A percentile compares a stretch with the other conserved stretches of the same genome.
These are phyloP conservation scores for Xerus inauris DNA, from an alignment of 2,113 vertebrate genomes.

Conservation along the genomic window DNA sequence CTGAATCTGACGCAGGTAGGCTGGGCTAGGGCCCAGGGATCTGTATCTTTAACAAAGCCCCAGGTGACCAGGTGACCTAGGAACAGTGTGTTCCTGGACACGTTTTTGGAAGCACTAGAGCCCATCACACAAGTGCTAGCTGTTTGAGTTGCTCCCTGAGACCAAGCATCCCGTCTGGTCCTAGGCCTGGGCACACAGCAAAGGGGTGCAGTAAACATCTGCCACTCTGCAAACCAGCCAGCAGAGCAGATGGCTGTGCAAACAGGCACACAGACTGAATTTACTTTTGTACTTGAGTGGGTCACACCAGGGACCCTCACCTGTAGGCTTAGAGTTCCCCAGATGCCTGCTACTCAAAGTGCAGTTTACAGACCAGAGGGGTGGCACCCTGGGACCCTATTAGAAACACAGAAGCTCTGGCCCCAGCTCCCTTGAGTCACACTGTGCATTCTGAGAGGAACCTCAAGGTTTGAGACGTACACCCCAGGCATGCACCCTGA, in stretches of 20 bases:
- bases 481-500: background rate
- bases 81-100: background rate
- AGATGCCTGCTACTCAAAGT: background rate
- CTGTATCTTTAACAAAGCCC: background rate
- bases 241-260: background rate
- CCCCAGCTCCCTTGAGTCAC: background rate
- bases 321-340: background rate
- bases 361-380: background rate
- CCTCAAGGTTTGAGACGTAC: background rate
- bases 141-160: background rate
- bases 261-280: background rate
- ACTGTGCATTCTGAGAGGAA: slow-evolving; percentile 10
- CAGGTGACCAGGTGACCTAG: background rate
- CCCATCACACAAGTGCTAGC: background rate
- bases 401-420: background rate
- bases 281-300: background rate
- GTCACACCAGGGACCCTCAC: background rate
- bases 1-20: background rate
- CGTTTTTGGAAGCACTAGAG: background rate
- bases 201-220: background rate
- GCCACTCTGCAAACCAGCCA: background rate
- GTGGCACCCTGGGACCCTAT: background rate
- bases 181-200: slow-evolving; percentile 18
- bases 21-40: background rate
- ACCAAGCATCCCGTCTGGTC: background rate